These are phyloP conservation scores for Perizoma affinitatum DNA, from an alignment of 2,888 invertebrate species.

Conservation along the genomic window DNA sequence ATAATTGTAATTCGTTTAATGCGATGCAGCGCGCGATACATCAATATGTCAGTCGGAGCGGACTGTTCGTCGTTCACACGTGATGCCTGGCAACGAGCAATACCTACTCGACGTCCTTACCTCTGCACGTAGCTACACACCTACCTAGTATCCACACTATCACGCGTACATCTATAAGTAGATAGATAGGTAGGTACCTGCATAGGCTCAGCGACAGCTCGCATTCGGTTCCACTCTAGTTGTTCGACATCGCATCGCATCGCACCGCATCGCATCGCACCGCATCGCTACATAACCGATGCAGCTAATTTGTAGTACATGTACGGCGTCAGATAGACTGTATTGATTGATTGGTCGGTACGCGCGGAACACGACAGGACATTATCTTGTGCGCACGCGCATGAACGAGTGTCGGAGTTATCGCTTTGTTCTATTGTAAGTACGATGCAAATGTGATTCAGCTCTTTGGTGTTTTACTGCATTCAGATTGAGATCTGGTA, in stretches of 20 bases:
- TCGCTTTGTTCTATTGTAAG: conserved; percentile 2
- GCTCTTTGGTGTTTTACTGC: no score
- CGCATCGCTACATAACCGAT: conserved; percentile 12
- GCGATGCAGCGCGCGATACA: conserved; percentile 55
- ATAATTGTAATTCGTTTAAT: conserved; percentile 54
- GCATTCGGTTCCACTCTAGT: conserved; percentile 18
- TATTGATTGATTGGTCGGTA: conserved; percentile 24
- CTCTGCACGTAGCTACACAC: no score
- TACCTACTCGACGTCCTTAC: neutral
- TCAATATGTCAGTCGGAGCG: conserved; percentile 53
- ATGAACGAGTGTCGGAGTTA: conserved; percentile 13
- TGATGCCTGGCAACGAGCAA: conserved; percentile 15
- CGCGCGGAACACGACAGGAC: conserved; percentile 25
- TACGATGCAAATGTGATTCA: neutral
- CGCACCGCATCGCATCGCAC: no score
- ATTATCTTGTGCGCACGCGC: conserved; percentile 19
- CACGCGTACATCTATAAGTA: no score
- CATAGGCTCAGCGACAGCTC: conserved; percentile 8
- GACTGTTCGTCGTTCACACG: conserved; percentile 34
- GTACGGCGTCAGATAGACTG: conserved; percentile 6
- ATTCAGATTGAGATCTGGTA: no score
- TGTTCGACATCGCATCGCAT: conserved; percentile 15
- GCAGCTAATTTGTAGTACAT: conserved; percentile 16
- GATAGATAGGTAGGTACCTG: neutral
- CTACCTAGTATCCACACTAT: no score